Conservation (phyloP, 2,888 invertebrate species). For the Drosophila pseudotakahashii region DNA sequence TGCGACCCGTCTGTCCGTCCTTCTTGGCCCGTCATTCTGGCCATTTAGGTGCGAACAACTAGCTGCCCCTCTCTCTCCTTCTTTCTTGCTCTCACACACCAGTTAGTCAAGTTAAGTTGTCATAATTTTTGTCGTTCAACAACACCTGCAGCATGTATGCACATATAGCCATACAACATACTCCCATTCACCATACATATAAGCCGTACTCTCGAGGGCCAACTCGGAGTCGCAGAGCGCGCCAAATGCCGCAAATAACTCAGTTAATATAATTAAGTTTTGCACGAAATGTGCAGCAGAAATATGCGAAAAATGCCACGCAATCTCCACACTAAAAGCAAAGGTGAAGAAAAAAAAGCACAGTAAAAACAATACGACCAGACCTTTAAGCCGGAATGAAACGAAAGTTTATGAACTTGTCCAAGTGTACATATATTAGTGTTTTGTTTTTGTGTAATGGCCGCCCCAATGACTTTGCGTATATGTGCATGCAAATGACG, state of each 20-base stretch:
- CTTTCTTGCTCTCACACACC: constrained; percentile 46
- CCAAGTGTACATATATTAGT: constrained; percentile 53
- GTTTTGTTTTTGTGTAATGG: constrained; percentile 17
- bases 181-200: not conserved
- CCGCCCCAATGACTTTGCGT: constrained; percentile 37
- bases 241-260: constrained; percentile 80
- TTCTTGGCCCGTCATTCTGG: constrained; percentile 43
- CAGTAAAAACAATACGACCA: not conserved
- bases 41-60: constrained; percentile 72
- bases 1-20: constrained; percentile 38
- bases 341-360: not conserved
- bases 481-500: constrained; percentile 63
- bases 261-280: constrained; percentile 80
- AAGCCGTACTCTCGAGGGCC: constrained; percentile 52
- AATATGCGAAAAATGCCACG: constrained; percentile 78
- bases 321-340: constrained; percentile 60
- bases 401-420: constrained; percentile 69
- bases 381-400: constrained; percentile 23
- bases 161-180: not conserved
- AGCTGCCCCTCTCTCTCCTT: constrained; percentile 25
- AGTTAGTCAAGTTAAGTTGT: constrained; percentile 79
- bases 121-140: constrained; percentile 79
- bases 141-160: constrained; percentile 41
- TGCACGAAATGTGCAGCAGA: constrained; percentile 78
- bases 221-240: constrained; percentile 56